Conservation (phyloP, 2,113 vertebrate genomes). For the Setophaga coronata region DNA sequence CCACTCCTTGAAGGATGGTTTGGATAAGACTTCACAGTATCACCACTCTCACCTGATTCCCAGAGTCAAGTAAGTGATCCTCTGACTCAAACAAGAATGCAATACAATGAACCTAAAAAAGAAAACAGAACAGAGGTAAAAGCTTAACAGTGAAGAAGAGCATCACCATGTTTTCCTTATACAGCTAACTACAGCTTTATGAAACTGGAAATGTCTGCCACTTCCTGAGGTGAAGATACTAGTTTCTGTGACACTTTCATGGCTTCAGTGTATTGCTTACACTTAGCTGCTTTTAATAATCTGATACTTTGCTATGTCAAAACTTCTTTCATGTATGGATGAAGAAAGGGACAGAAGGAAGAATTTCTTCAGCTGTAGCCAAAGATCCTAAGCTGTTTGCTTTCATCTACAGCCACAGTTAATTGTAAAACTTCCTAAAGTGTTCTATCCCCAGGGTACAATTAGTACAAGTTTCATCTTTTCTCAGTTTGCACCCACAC, state of each 20-base stretch:
- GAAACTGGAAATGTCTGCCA: background rate
- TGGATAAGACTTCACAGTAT: background rate
- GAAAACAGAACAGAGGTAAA: background rate
- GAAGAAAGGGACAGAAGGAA: slow-evolving; percentile 44
- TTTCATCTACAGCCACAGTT: slow-evolving; percentile 48
- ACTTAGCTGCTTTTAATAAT: slow-evolving; percentile 51
- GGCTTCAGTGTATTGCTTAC: slow-evolving; percentile 30
- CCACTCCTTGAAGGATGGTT: background rate
- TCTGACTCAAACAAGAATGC: background rate
- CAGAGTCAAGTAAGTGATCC: background rate
- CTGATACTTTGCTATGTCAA: slow-evolving; percentile 58
- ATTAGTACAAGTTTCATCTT: slow-evolving; percentile 32
- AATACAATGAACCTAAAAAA: background rate
- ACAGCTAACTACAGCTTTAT: background rate
- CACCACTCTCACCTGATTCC: background rate
- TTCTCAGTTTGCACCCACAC: background rate
- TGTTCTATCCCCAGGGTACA: slow-evolving; percentile 20
- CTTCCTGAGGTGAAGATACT: background rate
- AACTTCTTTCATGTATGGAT: slow-evolving; percentile 56
- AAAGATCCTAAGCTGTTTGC: slow-evolving; percentile 35
- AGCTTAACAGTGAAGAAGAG: background rate
- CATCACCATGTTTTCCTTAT: background rate
- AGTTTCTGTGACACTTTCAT: background rate
- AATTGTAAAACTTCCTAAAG: slow-evolving; percentile 46
- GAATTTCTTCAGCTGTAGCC: slow-evolving; percentile 59